Base-by-base conservation (phyloP, 1,140 invertebrate genomes). In the Drosophila simulans region DNA sequence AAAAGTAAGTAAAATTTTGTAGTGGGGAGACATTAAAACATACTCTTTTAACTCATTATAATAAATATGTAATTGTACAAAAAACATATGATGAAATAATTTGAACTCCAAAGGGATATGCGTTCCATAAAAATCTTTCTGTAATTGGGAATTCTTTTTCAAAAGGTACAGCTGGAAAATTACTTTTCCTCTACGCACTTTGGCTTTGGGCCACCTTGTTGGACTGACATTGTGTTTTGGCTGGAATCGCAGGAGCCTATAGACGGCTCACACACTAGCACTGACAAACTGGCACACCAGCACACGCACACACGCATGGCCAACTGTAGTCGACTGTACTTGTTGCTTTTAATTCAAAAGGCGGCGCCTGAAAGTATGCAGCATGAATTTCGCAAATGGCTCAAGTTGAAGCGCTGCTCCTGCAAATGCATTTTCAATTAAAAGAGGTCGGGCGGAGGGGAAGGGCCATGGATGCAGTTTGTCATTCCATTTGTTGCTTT, bases 401-500 rank as follows among this genome's bases (percentile, higher is more conserved):
- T 55, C 46, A 73, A 73, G 66, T 27, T 42, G 34, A 25, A 40
- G 63, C 48, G 58, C 35, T 40, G 51, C 66, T 70, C 64, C 34
- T 22, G 68, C 68, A 70, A 66, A 66, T 76, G 72, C 62, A 68
- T 69, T 68, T 77, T 68, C 63, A 77, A 77, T 77, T 77, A 77
- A 77, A 76, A 51, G 12, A n/a, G 37, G 22, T 43, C 0, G 43
- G 12, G 5, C 3, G 5, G 10, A 10, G 15, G 1, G 22, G 13
- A 10, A 17, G 10, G 53, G 37, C 0, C 17, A 17, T 17, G 20
- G 2, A 13, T 39, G 35, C 40, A 53, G 43, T 22, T 75, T 54
- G 40, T 43, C 73, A 68, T 66, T 65, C 62, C 73, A 77, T 69
- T 77, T 77, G 72, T 77, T 77, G 72, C 73, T 77, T 76, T 77